Evolutionary conservation across 2,113 vertebrate species (phyloP), one percentile per base, ranked within the genome.

Genomic region (Eleginops maclovinus): DNA sequence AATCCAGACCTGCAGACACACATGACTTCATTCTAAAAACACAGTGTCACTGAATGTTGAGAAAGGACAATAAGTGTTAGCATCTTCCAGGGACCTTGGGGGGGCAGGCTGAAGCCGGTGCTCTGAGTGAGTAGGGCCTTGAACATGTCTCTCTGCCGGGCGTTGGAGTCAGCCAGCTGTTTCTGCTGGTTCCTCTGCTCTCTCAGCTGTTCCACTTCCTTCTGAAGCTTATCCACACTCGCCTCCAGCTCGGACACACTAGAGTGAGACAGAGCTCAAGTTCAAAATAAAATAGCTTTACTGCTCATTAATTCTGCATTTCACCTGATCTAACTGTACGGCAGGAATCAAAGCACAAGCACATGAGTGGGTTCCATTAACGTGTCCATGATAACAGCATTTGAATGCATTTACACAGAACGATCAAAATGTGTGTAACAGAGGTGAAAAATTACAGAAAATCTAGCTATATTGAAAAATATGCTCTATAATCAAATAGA

Each of bases 111-210:
- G 76, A 97, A 95, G 71, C 97, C 98, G 0, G 97, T 97, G 83
- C 95, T 97, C 84, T 99, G 98, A 2, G 96, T 93, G 81, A 99
- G 82, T 86, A 99, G 86, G 40, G 97, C 96, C 46, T 97, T 97
- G 88, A 96, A 99, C 98, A 99, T 98, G 81, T 99, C 98, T 60
- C 98, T 96, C 91, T 99, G 98, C 43, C 98, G 95, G 61, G 95
- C 95, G 43, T 93, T 94, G 24, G 98, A 99, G 83, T 99, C 97
- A 0, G 97, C 95, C 8, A 99, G 94, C 79, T 97, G 96, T 88
- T 96, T 93, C 72, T 98, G 98, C 84, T 97, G 97, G 24, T 95
- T 96, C 31, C 95, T 96, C 0, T 97, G 95, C 60, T 98, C 96
- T 46, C 92, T 95, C 22, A 98, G 91, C 62, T 96, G 96, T 74